Evolutionary conservation across 2,888 invertebrate species (phyloP), one percentile per base, ranked within the genome.

Genomic region (Melieria crassipennis): DNA sequence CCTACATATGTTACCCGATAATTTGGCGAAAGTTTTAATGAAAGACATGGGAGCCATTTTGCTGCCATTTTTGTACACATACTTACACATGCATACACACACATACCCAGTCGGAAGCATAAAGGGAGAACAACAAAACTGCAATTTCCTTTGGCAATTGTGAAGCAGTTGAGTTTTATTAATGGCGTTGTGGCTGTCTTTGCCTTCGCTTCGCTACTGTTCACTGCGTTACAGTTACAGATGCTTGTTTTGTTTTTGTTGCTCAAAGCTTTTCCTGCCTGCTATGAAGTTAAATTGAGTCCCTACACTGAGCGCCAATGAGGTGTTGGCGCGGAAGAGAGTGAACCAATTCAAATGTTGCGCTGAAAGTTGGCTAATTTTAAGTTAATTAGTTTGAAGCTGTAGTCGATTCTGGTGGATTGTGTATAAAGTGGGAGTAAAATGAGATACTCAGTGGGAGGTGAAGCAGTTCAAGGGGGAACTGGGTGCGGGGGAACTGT

Each of bases 21-120:
- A 85, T 85, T 85, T 85, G 85, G 82, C 85, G 85, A 85, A 86
- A 85, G 85, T 85, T 85, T 85, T 85, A 85, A 85, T 86, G 85
- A 85, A 85, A 85, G 85, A 81, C 85, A 83, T 85, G 85, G 85
- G 86, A 86, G 83, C 83, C 84, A 84, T 84, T 84, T 80, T 73
- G 75, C 61, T 75, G 76, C 76, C 76, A 76, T 76, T 76, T 76
- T 75, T 69, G 57, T 65, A 65, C 52, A 71, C 63, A 43, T 30
- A 60, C 55, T 30, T 6, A n/a, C 60, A 16, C 67, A 63, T 57
- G 7, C 16, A 13, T 13, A 57, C 57, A 57, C 1, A 58, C 58
- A 58, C n/a, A 43, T 7, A 56, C 5, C 7, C n/a, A 56, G 30
- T 46, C 30, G 30, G 30, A 65, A 13, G 43, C 47, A 48, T 13